These are phyloP conservation scores for Lagorchestes hirsutus DNA, from an alignment of 2,797 vertebrate species.

Conservation along the genomic window DNA sequence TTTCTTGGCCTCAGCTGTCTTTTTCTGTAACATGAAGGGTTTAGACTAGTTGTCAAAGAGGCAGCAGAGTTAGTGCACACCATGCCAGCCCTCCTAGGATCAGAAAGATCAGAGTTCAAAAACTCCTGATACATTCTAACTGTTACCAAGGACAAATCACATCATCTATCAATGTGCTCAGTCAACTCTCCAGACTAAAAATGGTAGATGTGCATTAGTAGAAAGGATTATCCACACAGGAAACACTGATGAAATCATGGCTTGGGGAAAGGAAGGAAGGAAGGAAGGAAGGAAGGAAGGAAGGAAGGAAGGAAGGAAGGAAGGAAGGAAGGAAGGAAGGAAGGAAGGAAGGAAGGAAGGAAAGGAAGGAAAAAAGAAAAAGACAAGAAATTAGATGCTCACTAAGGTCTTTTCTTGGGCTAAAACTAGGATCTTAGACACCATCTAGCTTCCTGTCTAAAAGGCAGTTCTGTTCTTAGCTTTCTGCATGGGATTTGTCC, in stretches of 20 bases:
- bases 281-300: too few species aligned
- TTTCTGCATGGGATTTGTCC: background rate
- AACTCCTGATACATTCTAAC: background rate
- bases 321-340: too few species aligned
- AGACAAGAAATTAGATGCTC: background rate
- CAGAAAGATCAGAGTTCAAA: background rate
- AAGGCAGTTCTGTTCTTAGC: background rate
- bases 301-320: too few species aligned
- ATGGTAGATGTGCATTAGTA: background rate
- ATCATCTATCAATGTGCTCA: background rate
- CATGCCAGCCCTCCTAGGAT: background rate
- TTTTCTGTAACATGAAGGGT: background rate
- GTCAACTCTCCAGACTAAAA: background rate
- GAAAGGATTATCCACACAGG: background rate
- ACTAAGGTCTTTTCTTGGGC: background rate
- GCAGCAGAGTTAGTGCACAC: background rate
- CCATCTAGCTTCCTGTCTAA: background rate
- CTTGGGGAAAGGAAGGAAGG: background rate
- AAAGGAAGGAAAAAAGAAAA: too few species aligned
- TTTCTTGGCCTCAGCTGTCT: conserved; percentile 1
- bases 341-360: too few species aligned
- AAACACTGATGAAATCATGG: background rate
- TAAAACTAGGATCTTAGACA: background rate
- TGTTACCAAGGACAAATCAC: background rate
- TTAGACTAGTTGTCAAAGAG: background rate